phyloP scores from a whole-genome alignment of 2,113 vertebrate genomes.

The Oreotragus oreotragus region DNA sequence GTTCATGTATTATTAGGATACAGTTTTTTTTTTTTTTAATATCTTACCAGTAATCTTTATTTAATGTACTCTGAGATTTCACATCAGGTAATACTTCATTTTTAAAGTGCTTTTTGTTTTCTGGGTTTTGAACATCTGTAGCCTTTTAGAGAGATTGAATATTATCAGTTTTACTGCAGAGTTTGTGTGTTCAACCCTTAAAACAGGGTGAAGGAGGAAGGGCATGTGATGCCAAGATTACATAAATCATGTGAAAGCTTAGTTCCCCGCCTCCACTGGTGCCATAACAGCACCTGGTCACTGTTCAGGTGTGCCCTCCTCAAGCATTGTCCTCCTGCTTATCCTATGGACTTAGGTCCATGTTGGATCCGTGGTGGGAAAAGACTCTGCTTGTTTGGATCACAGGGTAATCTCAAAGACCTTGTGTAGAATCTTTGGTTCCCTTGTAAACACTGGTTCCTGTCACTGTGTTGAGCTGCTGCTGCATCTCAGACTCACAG shows the following conservation, averaged over 20 bases:
- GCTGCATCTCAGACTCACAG: not conserved
- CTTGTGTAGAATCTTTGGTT: not conserved
- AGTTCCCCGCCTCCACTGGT: accelerated
- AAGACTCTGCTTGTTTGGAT: not conserved
- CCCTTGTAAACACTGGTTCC: not conserved
- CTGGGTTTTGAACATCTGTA: not conserved
- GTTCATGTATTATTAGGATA: not conserved
- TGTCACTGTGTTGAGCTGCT: not conserved
- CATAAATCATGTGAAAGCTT: not conserved
- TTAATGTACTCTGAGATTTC: not conserved
- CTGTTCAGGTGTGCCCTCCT: not conserved
- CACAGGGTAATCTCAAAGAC: not conserved
- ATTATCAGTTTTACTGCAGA: slow-evolving; percentile 3
- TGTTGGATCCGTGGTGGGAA: too few species aligned
- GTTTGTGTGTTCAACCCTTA: not conserved
- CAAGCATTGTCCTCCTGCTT: accelerated
- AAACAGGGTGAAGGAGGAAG: not conserved
- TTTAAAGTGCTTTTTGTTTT: not conserved
- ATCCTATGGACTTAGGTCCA: not conserved
- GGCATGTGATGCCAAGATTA: not conserved
- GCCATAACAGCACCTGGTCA: accelerated
- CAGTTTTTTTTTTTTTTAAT: not conserved
- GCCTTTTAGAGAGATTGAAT: not conserved
- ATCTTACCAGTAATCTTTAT: not conserved
- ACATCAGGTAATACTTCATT: not conserved